phyloP scores from a whole-genome alignment of 92 coral and sea anemone species.

The Plumapathes pennacea region DNA sequence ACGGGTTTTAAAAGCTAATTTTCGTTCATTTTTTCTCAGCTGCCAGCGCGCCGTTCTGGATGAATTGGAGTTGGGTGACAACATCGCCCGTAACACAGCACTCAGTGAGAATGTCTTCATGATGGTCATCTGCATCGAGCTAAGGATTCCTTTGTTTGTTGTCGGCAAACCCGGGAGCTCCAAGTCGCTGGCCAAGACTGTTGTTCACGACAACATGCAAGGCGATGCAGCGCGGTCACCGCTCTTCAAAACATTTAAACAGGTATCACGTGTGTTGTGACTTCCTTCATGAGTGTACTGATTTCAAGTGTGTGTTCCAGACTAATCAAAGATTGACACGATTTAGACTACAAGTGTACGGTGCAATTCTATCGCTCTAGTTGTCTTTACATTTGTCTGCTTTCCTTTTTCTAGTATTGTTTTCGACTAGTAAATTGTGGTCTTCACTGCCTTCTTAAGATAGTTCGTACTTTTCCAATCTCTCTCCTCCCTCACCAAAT shows the following conservation, averaged over 20 bases:
- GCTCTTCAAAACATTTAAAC: constrained; percentile 62
- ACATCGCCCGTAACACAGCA: constrained; percentile 81
- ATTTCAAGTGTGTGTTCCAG: not conserved
- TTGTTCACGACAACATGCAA: constrained; percentile 75
- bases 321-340: too few relatives aligned
- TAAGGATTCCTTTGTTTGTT: constrained; percentile 86
- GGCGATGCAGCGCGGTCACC: constrained; percentile 55
- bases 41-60: constrained; percentile 79
- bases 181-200: constrained; percentile 81
- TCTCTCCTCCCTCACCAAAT: constrained; percentile 10
- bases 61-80: constrained; percentile 58
- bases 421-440: too few relatives aligned
- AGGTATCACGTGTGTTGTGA: constrained; percentile 2
- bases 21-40: not conserved
- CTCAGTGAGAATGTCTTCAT: constrained; percentile 86
- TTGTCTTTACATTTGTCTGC: too few relatives aligned
- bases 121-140: constrained; percentile 93
- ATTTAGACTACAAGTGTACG: too few relatives aligned
- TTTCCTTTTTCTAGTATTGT: too few relatives aligned
- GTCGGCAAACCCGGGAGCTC: constrained; percentile 96
- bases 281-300: not conserved
- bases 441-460: too few relatives aligned
- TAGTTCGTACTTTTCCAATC: not conserved
- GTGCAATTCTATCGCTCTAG: too few relatives aligned
- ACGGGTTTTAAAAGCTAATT: not conserved